Percentiles rank a stretch among this genome's conserved stretches.
Evolutionary conservation across 1,140 invertebrate genomes (phyloP).

Genomic region (Teleopsis dalmanni): DNA sequence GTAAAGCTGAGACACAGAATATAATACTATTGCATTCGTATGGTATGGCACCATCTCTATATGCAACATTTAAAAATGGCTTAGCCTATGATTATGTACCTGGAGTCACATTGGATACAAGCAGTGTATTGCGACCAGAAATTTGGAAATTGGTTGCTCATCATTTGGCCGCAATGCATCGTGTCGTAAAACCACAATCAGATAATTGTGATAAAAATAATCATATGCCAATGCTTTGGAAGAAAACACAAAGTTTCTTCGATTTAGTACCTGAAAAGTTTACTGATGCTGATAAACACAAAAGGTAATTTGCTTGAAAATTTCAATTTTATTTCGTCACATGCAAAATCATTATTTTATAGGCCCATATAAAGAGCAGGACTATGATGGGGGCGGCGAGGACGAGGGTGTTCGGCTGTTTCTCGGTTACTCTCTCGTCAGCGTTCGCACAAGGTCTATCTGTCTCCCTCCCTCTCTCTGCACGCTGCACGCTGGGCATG

Average conservation of each 20-base stretch:
- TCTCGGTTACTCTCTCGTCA: slow-evolving; percentile 2
- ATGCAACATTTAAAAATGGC: slow-evolving; percentile 90
- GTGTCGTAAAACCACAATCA: slow-evolving; percentile 39
- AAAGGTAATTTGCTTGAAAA: slow-evolving; percentile 46
- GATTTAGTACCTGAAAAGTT: slow-evolving; percentile 61
- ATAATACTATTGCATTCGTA: slow-evolving; percentile 61
- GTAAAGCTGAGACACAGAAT: slow-evolving; percentile 72
- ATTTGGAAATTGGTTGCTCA: slow-evolving; percentile 70
- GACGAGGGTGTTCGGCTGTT: slow-evolving; percentile 3
- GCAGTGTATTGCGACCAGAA: slow-evolving; percentile 59
- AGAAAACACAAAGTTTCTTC: slow-evolving; percentile 66
- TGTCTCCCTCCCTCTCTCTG: too few species aligned
- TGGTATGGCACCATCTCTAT: slow-evolving; percentile 75
- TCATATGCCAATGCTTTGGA: slow-evolving; percentile 60
- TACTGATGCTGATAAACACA: slow-evolving; percentile 53
- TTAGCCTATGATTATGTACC: slow-evolving; percentile 86
- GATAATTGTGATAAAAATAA: slow-evolving; percentile 24
- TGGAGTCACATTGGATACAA: slow-evolving; percentile 67
- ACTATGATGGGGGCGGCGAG: slow-evolving; percentile 9
- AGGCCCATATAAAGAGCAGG: slow-evolving; percentile 3
- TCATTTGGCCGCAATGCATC: slow-evolving; percentile 76
- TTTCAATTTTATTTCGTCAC: slow-evolving; percentile 9
- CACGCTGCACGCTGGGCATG: too few species aligned
- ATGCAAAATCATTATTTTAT: slow-evolving; percentile 15
- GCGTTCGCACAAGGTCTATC: too few species aligned